phyloP scores from a whole-genome alignment of 2,888 invertebrate genomes.

The Allygus modestus region DNA sequence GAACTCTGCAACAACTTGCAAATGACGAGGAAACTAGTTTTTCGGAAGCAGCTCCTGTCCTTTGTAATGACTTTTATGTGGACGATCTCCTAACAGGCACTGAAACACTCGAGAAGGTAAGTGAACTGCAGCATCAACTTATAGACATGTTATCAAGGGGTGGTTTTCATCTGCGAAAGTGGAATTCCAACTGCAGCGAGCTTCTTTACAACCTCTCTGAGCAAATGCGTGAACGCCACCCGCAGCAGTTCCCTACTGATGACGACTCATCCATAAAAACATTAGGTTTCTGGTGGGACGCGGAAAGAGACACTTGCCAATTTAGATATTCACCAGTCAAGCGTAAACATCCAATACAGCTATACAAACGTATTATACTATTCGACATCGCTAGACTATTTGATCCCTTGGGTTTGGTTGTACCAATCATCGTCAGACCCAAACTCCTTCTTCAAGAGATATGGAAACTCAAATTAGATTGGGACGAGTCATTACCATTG shows the following conservation, averaged over 20 bases:
- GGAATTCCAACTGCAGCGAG: conserved; percentile 10
- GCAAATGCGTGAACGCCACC: neutral
- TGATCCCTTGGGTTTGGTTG: conserved; percentile 35
- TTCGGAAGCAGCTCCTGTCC: conserved; percentile 54
- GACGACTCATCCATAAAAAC: conserved; percentile 7
- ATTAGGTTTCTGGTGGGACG: conserved; percentile 18
- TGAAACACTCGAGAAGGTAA: conserved; percentile 59
- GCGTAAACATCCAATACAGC: neutral
- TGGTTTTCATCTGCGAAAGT: conserved; percentile 62
- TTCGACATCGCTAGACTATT: conserved; percentile 10
- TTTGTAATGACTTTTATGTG: conserved; percentile 67
- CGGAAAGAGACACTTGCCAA: neutral
- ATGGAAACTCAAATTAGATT: conserved; percentile 49
- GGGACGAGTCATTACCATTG: conserved; percentile 55
- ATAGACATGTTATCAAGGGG: conserved; percentile 45
- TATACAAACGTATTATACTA: neutral
- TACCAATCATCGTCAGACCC: conserved; percentile 33
- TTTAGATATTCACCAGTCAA: neutral
- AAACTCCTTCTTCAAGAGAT: conserved; percentile 57
- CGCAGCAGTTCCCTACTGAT: neutral
- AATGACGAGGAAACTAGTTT: no score
- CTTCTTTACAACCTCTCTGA: neutral
- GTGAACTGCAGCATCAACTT: conserved; percentile 60
- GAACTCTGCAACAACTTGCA: no score
- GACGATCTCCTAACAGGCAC: conserved; percentile 68